These are phyloP conservation scores for Procambarus clarkii DNA, from an alignment of 1,140 invertebrate genomes.

Conservation along the genomic window DNA sequence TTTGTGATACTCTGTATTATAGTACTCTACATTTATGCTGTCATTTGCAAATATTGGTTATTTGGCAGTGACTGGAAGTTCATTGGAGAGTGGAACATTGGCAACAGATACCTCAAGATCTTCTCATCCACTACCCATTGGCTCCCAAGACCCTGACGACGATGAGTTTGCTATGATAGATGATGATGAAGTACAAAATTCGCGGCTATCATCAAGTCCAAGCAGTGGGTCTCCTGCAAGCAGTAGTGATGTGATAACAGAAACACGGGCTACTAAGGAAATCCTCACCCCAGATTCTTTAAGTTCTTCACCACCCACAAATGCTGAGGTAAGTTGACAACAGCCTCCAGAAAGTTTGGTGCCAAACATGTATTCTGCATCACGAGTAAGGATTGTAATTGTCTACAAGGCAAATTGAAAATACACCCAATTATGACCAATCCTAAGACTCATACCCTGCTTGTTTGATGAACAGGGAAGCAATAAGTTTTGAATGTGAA, in stretches of 20 bases:
- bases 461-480: no score
- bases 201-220: constrained; percentile 35
- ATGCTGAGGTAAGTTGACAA: constrained; percentile 43
- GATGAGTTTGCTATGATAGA: constrained; percentile 56
- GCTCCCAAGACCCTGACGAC: constrained; percentile 9
- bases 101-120: not conserved
- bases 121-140: constrained; percentile 21
- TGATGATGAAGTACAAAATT: constrained; percentile 51
- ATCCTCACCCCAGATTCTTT: constrained; percentile 28
- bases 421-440: no score
- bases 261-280: constrained; percentile 33
- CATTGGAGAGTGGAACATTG: not conserved
- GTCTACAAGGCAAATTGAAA: no score
- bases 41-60: not conserved
- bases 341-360: not conserved
- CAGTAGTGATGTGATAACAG: not conserved
- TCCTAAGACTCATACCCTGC: no score
- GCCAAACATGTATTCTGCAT: no score
- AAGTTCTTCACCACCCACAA: constrained; percentile 36
- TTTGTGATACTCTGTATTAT: no score
- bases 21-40: no score
- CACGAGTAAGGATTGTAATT: no score
- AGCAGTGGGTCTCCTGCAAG: constrained; percentile 47
- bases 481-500: no score
- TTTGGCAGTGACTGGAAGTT: not conserved